phyloP scores from a whole-genome alignment of 2,888 invertebrate species.

The Phlogophora meticulosa region DNA sequence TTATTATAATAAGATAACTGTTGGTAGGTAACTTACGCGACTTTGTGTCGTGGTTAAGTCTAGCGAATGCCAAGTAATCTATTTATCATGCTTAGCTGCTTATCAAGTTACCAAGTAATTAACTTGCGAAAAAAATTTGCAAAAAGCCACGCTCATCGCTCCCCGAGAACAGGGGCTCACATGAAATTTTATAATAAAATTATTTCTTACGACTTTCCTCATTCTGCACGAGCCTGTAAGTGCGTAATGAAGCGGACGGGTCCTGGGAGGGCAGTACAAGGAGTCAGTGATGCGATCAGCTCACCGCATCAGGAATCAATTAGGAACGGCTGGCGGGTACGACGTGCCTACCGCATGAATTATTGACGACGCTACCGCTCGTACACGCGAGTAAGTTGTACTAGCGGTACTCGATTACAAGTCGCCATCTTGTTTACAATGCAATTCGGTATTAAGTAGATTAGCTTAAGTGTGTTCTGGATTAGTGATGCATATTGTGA shows the following conservation, averaged over 20 bases:
- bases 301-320: conserved; percentile 90
- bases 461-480: conserved; percentile 47
- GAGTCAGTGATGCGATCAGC: conserved; percentile 89
- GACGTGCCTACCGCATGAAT: conserved; percentile 89
- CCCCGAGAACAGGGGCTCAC: conserved; percentile 41
- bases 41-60: conserved; percentile 24
- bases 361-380: conserved; percentile 85
- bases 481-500: conserved; percentile 40
- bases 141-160: conserved; percentile 26
- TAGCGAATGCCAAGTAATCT: conserved; percentile 38
- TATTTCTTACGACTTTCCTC: conserved; percentile 75
- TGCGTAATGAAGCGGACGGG: conserved; percentile 87
- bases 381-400: conserved; percentile 74
- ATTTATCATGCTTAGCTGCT: conserved; percentile 31
- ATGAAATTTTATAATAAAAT: conserved; percentile 70
- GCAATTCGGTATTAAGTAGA: conserved; percentile 61
- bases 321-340: conserved; percentile 88
- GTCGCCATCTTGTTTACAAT: conserved; percentile 67
- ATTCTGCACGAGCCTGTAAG: conserved; percentile 78
- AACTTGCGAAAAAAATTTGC: conserved; percentile 28
- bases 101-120: conserved; percentile 41
- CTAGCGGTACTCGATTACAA: conserved; percentile 76
- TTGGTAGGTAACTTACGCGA: conserved; percentile 8
- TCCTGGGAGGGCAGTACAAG: conserved; percentile 86
- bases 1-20: conserved; percentile 27